phyloP scores from a whole-genome alignment of 2,113 vertebrate genomes.

The Gavialis gangeticus region DNA sequence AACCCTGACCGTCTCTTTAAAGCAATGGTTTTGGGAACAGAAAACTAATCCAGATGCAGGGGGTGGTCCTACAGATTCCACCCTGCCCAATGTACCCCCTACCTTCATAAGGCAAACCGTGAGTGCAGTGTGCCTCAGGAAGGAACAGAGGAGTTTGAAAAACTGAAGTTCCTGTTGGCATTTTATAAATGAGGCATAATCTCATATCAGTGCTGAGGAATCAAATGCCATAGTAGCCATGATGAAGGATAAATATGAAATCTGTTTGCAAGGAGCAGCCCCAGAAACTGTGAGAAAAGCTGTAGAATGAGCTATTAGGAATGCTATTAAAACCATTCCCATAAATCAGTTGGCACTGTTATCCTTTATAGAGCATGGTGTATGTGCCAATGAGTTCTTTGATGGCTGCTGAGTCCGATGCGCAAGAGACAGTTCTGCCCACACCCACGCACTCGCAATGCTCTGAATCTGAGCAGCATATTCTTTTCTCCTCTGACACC shows the following conservation, averaged over 20 bases:
- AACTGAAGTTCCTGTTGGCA: background rate
- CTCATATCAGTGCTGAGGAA: background rate
- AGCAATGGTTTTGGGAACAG: background rate
- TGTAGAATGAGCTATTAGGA: slow-evolving; percentile 19
- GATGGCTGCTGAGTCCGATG: too few relatives aligned
- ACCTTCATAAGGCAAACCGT: background rate
- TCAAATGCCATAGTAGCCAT: background rate
- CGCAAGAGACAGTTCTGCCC: too few relatives aligned
- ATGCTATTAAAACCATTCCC: background rate
- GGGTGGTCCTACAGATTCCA: background rate
- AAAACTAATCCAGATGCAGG: background rate
- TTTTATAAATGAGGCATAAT: slow-evolving; percentile 11
- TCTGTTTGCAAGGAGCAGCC: slow-evolving; percentile 9
- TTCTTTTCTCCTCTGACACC: too few relatives aligned
- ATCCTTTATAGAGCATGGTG: too few relatives aligned
- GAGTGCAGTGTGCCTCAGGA: background rate
- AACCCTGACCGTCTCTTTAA: background rate
- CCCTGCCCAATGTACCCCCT: background rate
- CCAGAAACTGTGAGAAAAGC: background rate
- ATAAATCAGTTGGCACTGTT: background rate
- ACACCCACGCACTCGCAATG: too few relatives aligned
- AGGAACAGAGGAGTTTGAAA: background rate
- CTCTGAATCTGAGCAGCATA: too few relatives aligned
- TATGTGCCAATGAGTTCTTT: too few relatives aligned
- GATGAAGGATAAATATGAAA: slow-evolving; percentile 16